A percentile compares a stretch with the other conserved stretches of the same genome.
These are phyloP conservation scores for Trisateles emortualis DNA, from an alignment of 2,888 invertebrate species.

Conservation along the genomic window DNA sequence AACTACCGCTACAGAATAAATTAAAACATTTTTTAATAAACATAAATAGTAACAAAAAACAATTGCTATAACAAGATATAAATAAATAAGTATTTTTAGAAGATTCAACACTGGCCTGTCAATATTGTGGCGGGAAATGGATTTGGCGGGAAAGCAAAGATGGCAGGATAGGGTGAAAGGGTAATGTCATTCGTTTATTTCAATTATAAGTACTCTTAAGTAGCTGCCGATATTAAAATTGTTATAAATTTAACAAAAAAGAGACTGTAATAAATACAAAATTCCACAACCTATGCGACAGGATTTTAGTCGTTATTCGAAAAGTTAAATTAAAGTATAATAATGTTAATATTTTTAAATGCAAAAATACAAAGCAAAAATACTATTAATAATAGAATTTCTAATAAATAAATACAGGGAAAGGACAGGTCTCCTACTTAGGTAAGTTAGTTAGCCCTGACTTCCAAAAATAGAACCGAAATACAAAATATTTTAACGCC, in stretches of 20 bases:
- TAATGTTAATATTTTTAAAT: slow-evolving; percentile 65
- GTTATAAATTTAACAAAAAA: slow-evolving; percentile 77
- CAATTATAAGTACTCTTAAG: slow-evolving; percentile 82
- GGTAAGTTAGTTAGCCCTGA: slow-evolving; percentile 61
- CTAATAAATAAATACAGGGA: slow-evolving; percentile 80
- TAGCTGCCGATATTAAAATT: slow-evolving; percentile 83
- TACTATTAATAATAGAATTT: slow-evolving; percentile 71
- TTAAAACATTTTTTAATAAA: slow-evolving; percentile 79
- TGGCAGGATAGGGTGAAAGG: slow-evolving; percentile 40
- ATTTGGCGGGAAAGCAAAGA: slow-evolving; percentile 48
- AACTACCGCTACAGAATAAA: slow-evolving; percentile 79
- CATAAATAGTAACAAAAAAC: slow-evolving; percentile 84
- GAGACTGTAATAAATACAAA: slow-evolving; percentile 69
- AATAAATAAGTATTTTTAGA: slow-evolving; percentile 80
- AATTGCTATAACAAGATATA: slow-evolving; percentile 79
- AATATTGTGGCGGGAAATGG: slow-evolving; percentile 78
- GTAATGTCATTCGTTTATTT: slow-evolving; percentile 83
- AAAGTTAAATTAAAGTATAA: slow-evolving; percentile 44
- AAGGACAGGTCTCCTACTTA: slow-evolving; percentile 68
- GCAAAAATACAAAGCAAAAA: slow-evolving; percentile 82
- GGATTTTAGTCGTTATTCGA: slow-evolving; percentile 50
- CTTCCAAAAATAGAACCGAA: slow-evolving; percentile 21
- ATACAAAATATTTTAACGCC: background rate
- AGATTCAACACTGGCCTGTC: slow-evolving; percentile 87
- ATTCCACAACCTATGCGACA: slow-evolving; percentile 70